Evolutionary conservation across 2,797 vertebrate genomes (phyloP).

Genomic region (Epinephelus coioides): DNA sequence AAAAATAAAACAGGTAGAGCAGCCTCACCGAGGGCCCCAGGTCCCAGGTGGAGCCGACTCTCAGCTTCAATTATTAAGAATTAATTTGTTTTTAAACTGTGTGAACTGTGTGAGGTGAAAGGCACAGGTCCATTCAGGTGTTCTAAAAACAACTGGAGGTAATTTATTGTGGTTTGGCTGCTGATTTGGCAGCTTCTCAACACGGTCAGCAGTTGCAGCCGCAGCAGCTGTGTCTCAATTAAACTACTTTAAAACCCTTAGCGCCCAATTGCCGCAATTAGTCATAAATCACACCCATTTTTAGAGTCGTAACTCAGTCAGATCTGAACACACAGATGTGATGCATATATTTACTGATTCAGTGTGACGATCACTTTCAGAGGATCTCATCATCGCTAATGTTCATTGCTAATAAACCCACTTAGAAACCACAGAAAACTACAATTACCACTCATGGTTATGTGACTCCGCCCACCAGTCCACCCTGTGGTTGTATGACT

Average conservation of each 20-base stretch:
- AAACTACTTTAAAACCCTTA: background rate
- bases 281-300: background rate
- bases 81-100: background rate
- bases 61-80: background rate
- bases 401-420: background rate
- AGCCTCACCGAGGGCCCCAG: background rate
- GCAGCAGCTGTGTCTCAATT: slow-evolving; percentile 3
- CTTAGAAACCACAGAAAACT: too few species aligned
- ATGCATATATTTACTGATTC: background rate
- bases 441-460: too few species aligned
- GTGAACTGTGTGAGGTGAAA: background rate
- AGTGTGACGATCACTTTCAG: background rate
- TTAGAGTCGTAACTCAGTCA: background rate
- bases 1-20: background rate
- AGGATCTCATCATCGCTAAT: background rate
- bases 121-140: background rate
- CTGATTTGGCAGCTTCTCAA: background rate
- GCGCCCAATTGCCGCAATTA: background rate
- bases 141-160: background rate
- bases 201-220: background rate
- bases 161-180: background rate
- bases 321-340: background rate
- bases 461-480: too few species aligned
- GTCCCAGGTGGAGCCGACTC: background rate
- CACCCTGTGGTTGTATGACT: too few species aligned